These are phyloP conservation scores for Lamellibrachia satsuma DNA, from an alignment of 2,888 invertebrate genomes.

Conservation along the genomic window DNA sequence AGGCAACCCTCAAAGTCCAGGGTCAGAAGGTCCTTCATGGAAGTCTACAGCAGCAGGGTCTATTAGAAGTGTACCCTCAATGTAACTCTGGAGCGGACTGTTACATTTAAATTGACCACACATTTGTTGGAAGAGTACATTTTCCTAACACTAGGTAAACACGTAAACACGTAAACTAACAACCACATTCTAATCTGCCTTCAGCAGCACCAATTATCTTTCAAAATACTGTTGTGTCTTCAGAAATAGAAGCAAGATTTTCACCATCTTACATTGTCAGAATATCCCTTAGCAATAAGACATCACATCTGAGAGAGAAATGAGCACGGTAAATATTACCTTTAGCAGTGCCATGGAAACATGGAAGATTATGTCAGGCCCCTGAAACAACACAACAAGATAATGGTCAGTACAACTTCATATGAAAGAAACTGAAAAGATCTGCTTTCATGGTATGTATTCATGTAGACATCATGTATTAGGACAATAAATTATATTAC, in stretches of 20 bases:
- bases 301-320: not conserved
- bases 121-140: too few species aligned
- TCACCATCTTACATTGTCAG: too few species aligned
- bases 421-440: not conserved
- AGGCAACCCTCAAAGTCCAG: slow-evolving; percentile 97
- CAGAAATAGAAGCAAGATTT: too few species aligned
- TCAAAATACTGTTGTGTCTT: too few species aligned
- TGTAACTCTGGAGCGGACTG: not conserved
- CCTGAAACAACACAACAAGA: slow-evolving; percentile 70
- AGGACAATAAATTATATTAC: too few species aligned
- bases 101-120: too few species aligned
- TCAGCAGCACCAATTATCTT: too few species aligned
- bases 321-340: slow-evolving; percentile 68
- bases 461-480: too few species aligned
- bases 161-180: too few species aligned
- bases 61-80: not conserved
- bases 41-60: slow-evolving; percentile 47
- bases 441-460: too few species aligned
- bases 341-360: slow-evolving; percentile 92
- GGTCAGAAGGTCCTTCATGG: slow-evolving; percentile 87
- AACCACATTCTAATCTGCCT: too few species aligned
- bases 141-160: too few species aligned
- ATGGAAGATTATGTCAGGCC: slow-evolving; percentile 94
- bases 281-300: not conserved
- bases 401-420: not conserved